These are phyloP conservation scores for Cerceris rybyensis DNA, from an alignment of 2,888 invertebrate species.

Conservation along the genomic window DNA sequence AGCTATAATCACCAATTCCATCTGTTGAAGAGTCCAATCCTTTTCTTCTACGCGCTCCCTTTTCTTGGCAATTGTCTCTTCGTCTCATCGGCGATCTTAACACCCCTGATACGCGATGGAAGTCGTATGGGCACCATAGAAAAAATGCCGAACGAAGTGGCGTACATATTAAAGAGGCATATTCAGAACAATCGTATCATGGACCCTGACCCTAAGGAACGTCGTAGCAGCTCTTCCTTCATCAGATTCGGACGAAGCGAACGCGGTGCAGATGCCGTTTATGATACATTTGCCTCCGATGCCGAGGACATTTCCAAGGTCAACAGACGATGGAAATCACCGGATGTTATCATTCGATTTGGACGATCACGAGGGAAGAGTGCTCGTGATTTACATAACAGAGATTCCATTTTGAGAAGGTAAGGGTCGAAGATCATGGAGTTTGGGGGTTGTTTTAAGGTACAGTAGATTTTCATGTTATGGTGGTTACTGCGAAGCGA, in stretches of 20 bases:
- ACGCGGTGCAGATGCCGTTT: constrained; percentile 43
- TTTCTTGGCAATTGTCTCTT: constrained; percentile 67
- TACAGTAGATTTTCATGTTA: no score
- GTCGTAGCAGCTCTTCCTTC: constrained; percentile 74
- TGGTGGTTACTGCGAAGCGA: no score
- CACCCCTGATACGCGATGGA: constrained; percentile 64
- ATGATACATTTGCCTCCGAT: constrained; percentile 23
- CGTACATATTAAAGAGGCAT: constrained; percentile 71
- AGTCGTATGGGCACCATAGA: constrained; percentile 56
- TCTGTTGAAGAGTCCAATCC: constrained; percentile 64
- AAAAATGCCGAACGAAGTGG: constrained; percentile 64
- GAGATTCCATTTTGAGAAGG: no score
- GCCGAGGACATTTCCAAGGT: constrained; percentile 46
- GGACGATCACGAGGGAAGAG: constrained; percentile 72
- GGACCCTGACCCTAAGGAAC: constrained; percentile 73
- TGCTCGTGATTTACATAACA: constrained; percentile 26
- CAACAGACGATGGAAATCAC: constrained; percentile 59
- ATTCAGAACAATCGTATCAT: constrained; percentile 53
- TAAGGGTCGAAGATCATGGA: no score
- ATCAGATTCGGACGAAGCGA: constrained; percentile 70
- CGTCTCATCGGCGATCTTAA: constrained; percentile 63
- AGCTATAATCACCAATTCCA: not conserved
- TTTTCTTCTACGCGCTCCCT: constrained; percentile 66
- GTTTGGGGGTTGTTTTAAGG: no score
- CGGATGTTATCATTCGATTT: constrained; percentile 78